phyloP scores from a whole-genome alignment of 1,140 invertebrate species.

The Brachionus asplanchnoidis region DNA sequence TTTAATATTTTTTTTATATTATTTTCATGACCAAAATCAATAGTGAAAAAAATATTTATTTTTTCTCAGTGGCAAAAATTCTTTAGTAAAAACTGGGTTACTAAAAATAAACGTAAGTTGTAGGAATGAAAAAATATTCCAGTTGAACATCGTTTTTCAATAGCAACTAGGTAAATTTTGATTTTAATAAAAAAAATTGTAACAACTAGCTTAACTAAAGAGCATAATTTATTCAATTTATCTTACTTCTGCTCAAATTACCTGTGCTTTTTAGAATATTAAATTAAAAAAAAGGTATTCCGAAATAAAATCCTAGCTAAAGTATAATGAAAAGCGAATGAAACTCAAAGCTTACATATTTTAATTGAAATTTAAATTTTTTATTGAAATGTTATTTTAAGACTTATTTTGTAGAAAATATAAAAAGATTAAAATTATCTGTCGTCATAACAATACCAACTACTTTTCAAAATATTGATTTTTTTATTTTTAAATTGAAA shows the following conservation, averaged over 20 bases:
- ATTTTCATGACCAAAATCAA: background rate
- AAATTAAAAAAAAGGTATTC: background rate
- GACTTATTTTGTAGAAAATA: background rate
- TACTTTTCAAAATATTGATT: background rate
- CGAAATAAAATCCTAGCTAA: background rate
- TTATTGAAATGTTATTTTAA: background rate
- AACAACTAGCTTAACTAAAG: background rate
- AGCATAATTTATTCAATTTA: slow-evolving; percentile 1
- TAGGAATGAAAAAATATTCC: background rate
- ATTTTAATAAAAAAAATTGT: background rate
- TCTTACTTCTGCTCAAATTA: background rate
- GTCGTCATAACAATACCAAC: slow-evolving; percentile 17
- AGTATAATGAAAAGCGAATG: background rate
- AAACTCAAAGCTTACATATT: background rate
- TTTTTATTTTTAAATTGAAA: slow-evolving; percentile 2
- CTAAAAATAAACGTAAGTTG: background rate
- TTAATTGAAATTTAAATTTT: background rate
- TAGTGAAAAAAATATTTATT: background rate
- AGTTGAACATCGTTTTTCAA: background rate
- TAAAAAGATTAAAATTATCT: slow-evolving; percentile 16
- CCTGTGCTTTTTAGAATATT: background rate
- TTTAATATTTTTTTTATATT: background rate
- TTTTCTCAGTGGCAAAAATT: background rate
- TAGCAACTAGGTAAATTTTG: background rate
- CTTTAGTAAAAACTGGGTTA: background rate